These are phyloP conservation scores for Eupleurogrammus muticus DNA, from an alignment of 2,797 vertebrate genomes.

Conservation along the genomic window DNA sequence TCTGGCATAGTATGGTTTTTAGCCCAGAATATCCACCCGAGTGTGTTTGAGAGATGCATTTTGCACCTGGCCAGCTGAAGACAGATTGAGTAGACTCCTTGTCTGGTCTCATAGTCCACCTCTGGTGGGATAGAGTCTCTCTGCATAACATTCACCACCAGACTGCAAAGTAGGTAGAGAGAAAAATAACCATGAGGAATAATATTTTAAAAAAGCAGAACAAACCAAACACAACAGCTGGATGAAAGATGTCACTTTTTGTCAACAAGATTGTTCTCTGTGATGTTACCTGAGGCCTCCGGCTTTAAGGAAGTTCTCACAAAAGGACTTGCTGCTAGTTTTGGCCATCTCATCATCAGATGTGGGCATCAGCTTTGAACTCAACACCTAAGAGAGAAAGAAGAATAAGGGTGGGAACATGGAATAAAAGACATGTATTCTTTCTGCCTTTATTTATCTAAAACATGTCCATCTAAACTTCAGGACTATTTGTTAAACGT, in stretches of 20 bases:
- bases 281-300: conserved; percentile 93
- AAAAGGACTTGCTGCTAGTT: conserved; percentile 98
- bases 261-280: neutral
- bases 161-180: conserved; percentile 77
- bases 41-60: neutral
- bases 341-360: conserved; percentile 99
- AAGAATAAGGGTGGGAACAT: conserved; percentile 2
- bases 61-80: conserved; percentile 95
- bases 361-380: conserved; percentile 99
- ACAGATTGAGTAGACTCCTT: conserved; percentile 98
- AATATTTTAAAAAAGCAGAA: conserved; percentile 20
- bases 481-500: neutral
- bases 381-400: conserved; percentile 87
- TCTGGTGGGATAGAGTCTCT: conserved; percentile 98
- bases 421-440: neutral
- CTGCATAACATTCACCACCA: conserved; percentile 99
- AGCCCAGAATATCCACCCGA: neutral
- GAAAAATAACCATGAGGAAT: conserved; percentile 4
- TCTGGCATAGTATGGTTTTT: too few relatives aligned
- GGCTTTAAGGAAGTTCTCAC: conserved; percentile 98
- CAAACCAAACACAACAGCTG: conserved; percentile 1
- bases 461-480: neutral
- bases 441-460: too few relatives aligned
- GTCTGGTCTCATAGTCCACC: conserved; percentile 98
- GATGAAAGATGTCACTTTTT: neutral